A percentile compares a stretch with the other conserved stretches of the same genome.
These are phyloP conservation scores for Tetragonula clypearis DNA, from an alignment of 1,140 invertebrate genomes.

Conservation along the genomic window DNA sequence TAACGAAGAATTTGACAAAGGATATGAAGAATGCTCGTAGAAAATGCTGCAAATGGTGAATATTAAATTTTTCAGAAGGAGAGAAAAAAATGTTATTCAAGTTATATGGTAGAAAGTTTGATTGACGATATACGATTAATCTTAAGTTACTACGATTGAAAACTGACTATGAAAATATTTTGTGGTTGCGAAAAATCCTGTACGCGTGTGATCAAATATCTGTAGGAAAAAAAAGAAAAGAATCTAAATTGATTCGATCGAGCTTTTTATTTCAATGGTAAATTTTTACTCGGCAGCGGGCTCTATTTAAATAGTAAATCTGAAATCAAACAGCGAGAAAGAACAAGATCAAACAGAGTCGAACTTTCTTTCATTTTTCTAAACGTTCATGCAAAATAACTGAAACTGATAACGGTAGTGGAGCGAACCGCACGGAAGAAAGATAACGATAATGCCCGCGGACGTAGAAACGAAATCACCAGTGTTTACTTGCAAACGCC, in stretches of 20 bases:
- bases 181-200: too few relatives aligned
- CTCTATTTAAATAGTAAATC: too few relatives aligned
- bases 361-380: background rate
- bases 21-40: too few relatives aligned
- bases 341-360: background rate
- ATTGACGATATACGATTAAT: background rate
- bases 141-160: too few relatives aligned
- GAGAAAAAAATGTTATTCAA: background rate
- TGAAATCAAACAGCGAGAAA: too few relatives aligned
- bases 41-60: too few relatives aligned
- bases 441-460: background rate
- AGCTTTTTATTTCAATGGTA: background rate
- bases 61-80: too few relatives aligned
- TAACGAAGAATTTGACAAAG: background rate
- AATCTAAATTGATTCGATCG: background rate
- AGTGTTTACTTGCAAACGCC: slow-evolving; percentile 6
- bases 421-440: background rate
- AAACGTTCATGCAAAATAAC: background rate
- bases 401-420: background rate
- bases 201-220: too few relatives aligned
- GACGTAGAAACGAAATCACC: background rate
- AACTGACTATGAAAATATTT: too few relatives aligned
- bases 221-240: too few relatives aligned
- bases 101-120: background rate
- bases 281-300: too few relatives aligned